phyloP scores from a whole-genome alignment of 1,140 invertebrate species.

The Parasteatoda tepidariorum region DNA sequence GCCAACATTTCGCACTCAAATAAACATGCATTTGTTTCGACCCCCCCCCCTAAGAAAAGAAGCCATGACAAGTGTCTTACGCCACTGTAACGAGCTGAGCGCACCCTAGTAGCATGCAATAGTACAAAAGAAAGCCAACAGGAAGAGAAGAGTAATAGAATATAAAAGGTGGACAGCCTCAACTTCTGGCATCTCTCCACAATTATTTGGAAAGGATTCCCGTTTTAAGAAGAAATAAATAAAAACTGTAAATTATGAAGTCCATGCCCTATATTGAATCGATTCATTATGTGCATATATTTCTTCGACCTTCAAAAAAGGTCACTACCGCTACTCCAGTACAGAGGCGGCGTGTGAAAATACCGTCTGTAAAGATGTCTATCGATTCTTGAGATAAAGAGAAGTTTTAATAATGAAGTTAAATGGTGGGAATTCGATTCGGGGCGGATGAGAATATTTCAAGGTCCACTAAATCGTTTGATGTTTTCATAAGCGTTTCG shows the following conservation, averaged over 20 bases:
- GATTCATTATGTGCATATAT: constrained; percentile 54
- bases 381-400: constrained; percentile 25
- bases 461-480: not conserved
- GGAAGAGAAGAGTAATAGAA: too few species aligned
- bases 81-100: too few species aligned
- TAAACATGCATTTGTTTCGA: too few species aligned
- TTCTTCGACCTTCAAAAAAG: constrained; percentile 39
- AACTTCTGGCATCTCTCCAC: constrained; percentile 37
- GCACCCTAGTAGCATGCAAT: too few species aligned
- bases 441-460: too few species aligned
- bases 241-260: constrained; percentile 33
- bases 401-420: constrained; percentile 1
- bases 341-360: constrained; percentile 34
- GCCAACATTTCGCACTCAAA: too few species aligned
- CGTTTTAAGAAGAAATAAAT: constrained; percentile 9
- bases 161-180: not conserved
- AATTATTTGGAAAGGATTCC: not conserved
- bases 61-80: too few species aligned
- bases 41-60: too few species aligned
- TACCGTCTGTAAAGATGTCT: constrained; percentile 36
- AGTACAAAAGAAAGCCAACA: too few species aligned
- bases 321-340: constrained; percentile 6
- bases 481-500: too few species aligned
- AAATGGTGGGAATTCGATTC: not conserved
- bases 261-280: constrained; percentile 2